Conservation (phyloP, 2,113 vertebrate species). For the Oreochromis niloticus region DNA sequence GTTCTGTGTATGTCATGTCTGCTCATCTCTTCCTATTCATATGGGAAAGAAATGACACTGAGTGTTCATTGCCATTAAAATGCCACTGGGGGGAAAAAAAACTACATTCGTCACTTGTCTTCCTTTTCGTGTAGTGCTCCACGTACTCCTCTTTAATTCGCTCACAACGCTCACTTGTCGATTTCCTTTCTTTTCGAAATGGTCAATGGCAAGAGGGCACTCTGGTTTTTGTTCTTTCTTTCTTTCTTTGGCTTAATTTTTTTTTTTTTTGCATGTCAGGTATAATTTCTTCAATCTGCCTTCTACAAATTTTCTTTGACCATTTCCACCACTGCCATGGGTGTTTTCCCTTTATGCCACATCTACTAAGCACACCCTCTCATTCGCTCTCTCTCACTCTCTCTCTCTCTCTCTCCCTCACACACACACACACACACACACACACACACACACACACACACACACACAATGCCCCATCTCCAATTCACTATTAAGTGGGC, state of each 20-base stretch:
- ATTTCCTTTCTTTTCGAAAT: conserved; percentile 16
- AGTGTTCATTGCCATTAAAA: conserved; percentile 29
- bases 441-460: conserved; percentile 18
- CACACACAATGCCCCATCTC: conserved; percentile 47
- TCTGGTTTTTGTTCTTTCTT: neutral
- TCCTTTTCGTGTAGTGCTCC: neutral
- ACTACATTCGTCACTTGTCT: conserved; percentile 11
- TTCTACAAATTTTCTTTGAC: conserved; percentile 25
- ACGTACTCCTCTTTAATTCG: neutral
- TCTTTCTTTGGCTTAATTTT: neutral
- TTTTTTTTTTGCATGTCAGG: neutral
- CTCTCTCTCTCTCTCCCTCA: neutral
- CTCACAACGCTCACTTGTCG: neutral
- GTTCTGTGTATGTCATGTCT: neutral
- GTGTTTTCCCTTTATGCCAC: conserved; percentile 22
- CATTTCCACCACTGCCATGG: conserved; percentile 29
- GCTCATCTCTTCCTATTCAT: neutral
- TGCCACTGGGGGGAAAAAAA: neutral
- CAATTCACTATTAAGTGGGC: conserved; percentile 62
- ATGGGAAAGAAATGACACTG: conserved; percentile 10
- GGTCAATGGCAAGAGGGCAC: conserved; percentile 20
- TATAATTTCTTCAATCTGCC: conserved; percentile 13
- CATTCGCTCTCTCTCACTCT: neutral
- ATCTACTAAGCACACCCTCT: neutral
- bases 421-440: conserved; percentile 2